Conservation (phyloP, 1,140 invertebrate species). For the Pomacea maculata region DNA sequence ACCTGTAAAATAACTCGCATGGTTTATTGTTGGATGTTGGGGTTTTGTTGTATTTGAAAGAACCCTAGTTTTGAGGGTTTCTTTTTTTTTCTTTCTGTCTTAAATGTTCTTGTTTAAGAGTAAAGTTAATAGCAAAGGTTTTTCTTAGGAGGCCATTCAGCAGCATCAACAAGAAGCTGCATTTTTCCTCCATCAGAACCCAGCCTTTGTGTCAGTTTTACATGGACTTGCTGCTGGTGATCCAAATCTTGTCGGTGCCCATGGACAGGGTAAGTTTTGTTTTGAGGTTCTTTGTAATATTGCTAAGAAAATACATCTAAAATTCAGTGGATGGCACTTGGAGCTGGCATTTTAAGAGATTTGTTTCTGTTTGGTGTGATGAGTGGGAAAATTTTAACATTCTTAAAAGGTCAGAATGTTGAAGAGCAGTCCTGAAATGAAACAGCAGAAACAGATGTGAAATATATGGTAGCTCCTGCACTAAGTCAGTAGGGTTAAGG, state of each 20-base stretch:
- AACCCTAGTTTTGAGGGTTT: not conserved
- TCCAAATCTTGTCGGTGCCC: slow-evolving; percentile 1
- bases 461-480: no score
- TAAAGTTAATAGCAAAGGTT: not conserved
- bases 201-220: slow-evolving; percentile 1
- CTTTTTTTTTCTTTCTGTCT: not conserved
- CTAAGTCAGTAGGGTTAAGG: no score
- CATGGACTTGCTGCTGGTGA: not conserved
- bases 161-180: slow-evolving; percentile 13
- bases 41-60: not conserved
- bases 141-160: not conserved
- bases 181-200: slow-evolving; percentile 14
- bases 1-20: no score
- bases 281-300: not conserved
- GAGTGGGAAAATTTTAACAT: no score
- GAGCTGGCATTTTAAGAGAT: no score
- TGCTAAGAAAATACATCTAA: not conserved
- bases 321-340: no score
- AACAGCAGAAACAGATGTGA: no score
- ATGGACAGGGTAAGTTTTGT: slow-evolving; percentile 8
- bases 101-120: not conserved
- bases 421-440: no score
- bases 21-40: no score
- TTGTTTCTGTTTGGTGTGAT: no score
- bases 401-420: no score